A percentile compares a stretch with the other conserved stretches of the same genome.
Conservation (phyloP, 2,113 vertebrate genomes). For the Potamarius usumacintae region DNA sequence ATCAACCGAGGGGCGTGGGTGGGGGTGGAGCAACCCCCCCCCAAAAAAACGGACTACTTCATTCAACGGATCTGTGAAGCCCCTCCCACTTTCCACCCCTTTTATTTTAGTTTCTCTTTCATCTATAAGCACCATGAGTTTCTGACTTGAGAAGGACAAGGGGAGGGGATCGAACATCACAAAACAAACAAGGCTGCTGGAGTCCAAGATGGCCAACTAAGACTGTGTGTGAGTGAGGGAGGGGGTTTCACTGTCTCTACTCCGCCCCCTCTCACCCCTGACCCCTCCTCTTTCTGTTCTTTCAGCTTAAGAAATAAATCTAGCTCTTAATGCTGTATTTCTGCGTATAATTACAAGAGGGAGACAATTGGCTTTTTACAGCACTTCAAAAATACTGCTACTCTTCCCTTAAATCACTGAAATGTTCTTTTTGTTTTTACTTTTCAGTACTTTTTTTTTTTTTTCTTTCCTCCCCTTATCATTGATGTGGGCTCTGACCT, state of each 20-base stretch:
- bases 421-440: slow-evolving; percentile 63
- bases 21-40: slow-evolving; percentile 20
- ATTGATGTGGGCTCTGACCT: slow-evolving; percentile 23
- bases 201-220: slow-evolving; percentile 56
- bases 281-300: slow-evolving; percentile 64
- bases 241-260: slow-evolving; percentile 78
- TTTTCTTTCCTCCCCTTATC: slow-evolving; percentile 2
- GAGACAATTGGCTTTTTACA: slow-evolving; percentile 59
- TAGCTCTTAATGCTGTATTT: slow-evolving; percentile 56
- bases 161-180: neutral
- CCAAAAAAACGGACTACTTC: slow-evolving; percentile 24
- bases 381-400: slow-evolving; percentile 71
- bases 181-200: slow-evolving; percentile 61
- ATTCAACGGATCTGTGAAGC: slow-evolving; percentile 17
- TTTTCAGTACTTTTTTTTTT: slow-evolving; percentile 58
- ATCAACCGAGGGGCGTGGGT: slow-evolving; percentile 42
- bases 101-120: slow-evolving; percentile 30
- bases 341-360: slow-evolving; percentile 22
- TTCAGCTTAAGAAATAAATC: slow-evolving; percentile 56
- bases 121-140: slow-evolving; percentile 54
- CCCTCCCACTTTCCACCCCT: slow-evolving; percentile 45
- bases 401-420: slow-evolving; percentile 74
- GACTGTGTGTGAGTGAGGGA: slow-evolving; percentile 75
- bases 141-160: slow-evolving; percentile 33
- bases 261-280: slow-evolving; percentile 49